phyloP scores from a whole-genome alignment of 2,888 invertebrate genomes.

The Ochropleura plecta region DNA sequence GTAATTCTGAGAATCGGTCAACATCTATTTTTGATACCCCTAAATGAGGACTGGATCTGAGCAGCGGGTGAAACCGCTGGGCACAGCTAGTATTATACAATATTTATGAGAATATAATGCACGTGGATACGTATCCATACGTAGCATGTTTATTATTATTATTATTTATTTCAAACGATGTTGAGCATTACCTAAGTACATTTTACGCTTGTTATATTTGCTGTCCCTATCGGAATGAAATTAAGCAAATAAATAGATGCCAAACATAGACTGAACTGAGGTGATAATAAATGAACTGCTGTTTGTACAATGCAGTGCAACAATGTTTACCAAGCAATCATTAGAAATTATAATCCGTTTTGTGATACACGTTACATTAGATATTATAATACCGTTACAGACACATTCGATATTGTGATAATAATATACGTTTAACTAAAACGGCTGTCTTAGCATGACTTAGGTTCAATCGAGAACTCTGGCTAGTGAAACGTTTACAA shows the following conservation, averaged over 20 bases:
- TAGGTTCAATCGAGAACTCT: neutral
- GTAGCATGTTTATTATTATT: too few species aligned
- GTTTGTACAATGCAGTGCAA: neutral
- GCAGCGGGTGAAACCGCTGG: too few species aligned
- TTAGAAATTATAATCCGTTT: neutral
- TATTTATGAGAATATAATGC: too few species aligned
- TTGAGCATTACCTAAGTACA: neutral
- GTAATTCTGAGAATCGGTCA: too few species aligned
- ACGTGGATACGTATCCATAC: neutral
- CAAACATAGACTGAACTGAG: slow-evolving; percentile 17
- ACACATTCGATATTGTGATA: slow-evolving; percentile 9
- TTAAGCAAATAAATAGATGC: slow-evolving; percentile 9
- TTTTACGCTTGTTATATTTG: neutral
- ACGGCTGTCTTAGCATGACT: neutral
- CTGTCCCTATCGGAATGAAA: slow-evolving; percentile 24
- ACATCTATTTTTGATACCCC: too few species aligned
- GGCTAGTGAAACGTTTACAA: neutral
- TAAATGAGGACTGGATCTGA: too few species aligned
- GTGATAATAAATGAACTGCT: neutral
- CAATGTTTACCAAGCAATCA: neutral
- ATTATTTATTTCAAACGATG: neutral
- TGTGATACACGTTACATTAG: neutral
- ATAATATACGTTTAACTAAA: neutral
- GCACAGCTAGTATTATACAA: too few species aligned
- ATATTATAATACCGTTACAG: neutral